phyloP scores from a whole-genome alignment of 2,888 invertebrate species.

The Liopterus haemorrhoidalis region DNA sequence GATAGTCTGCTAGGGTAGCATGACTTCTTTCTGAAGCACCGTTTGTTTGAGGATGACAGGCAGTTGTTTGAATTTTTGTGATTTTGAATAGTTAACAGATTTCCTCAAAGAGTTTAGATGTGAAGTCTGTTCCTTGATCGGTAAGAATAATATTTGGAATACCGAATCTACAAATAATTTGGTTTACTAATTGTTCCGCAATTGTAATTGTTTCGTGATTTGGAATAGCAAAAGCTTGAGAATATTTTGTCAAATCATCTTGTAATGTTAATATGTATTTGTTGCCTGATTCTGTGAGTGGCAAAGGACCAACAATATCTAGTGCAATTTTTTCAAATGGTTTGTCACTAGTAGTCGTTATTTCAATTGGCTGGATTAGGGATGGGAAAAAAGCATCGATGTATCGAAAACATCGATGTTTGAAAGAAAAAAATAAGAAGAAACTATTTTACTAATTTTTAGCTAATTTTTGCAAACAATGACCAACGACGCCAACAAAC shows the following conservation, averaged over 20 bases:
- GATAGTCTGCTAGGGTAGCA: conserved; percentile 35
- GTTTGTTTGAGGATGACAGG: conserved; percentile 36
- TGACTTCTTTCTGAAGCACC: conserved; percentile 38
- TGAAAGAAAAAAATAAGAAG: no score
- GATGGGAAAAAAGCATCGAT: no score
- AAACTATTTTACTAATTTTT: no score
- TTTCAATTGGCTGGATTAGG: conserved; percentile 21
- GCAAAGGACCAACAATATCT: conserved; percentile 32
- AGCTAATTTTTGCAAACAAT: no score
- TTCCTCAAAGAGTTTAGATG: conserved; percentile 33
- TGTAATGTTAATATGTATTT: conserved; percentile 28
- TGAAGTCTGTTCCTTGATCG: conserved; percentile 29
- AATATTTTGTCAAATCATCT: conserved; percentile 35
- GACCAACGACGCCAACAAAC: no score
- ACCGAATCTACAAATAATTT: conserved; percentile 32
- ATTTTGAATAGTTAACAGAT: conserved; percentile 35
- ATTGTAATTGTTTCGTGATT: conserved; percentile 33
- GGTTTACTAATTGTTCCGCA: conserved; percentile 30
- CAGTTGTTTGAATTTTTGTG: conserved; percentile 32
- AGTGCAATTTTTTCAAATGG: conserved; percentile 32
- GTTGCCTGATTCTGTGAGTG: conserved; percentile 27
- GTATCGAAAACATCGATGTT: no score
- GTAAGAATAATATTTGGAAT: conserved; percentile 28
- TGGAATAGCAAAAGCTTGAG: conserved; percentile 30
- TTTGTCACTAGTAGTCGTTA: conserved; percentile 30